Conservation (phyloP, 2,797 vertebrate species). For the Anolis apletophallus region DNA sequence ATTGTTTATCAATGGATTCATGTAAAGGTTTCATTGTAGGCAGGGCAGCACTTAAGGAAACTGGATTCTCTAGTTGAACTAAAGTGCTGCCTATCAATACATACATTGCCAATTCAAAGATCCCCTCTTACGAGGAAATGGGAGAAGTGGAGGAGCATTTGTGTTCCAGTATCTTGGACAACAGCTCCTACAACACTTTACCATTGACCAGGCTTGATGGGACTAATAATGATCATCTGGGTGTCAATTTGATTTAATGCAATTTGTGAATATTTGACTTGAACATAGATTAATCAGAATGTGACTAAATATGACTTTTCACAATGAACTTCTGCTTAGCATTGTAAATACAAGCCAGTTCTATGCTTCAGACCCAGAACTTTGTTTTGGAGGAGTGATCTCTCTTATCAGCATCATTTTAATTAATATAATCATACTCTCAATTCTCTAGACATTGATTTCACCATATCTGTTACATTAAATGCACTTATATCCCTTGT, state of each 20-base stretch:
- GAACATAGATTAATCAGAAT: neutral
- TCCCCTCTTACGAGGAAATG: neutral
- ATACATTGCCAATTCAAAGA: neutral
- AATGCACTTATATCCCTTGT: constrained; percentile 49
- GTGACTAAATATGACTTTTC: neutral
- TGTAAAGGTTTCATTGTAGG: neutral
- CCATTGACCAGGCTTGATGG: neutral
- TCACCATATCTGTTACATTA: constrained; percentile 34
- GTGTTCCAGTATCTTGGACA: neutral
- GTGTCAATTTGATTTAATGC: neutral
- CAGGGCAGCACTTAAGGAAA: neutral
- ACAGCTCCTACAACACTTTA: neutral
- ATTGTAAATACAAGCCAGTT: neutral
- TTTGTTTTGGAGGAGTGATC: neutral
- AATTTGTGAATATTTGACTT: neutral
- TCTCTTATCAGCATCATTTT: neutral
- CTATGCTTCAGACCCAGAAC: neutral
- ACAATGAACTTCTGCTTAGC: neutral
- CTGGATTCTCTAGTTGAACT: neutral
- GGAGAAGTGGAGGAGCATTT: no score
- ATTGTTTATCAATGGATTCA: constrained; percentile 43
- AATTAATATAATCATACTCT: neutral
- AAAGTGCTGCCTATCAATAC: neutral
- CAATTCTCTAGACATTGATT: constrained; percentile 40
- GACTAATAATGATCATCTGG: neutral